A percentile compares a stretch with the other conserved stretches of the same genome.
Evolutionary conservation across 1,140 invertebrate genomes (phyloP).

Genomic region (Lerema accius): DNA sequence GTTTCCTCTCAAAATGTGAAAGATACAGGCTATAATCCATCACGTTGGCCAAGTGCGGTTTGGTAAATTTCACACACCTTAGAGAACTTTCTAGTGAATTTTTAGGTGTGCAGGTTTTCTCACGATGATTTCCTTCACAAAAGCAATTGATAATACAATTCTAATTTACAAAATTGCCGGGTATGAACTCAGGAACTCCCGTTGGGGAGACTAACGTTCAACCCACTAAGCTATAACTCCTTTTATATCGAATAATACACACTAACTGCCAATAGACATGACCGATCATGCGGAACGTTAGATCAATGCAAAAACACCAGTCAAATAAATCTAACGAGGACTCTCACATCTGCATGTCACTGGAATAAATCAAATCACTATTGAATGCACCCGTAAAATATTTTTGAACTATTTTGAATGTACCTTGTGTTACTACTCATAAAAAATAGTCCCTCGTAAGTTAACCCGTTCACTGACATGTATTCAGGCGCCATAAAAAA

Average conservation of each 20-base stretch:
- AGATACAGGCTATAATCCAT: too few relatives aligned
- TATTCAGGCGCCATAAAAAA: constrained; percentile 69
- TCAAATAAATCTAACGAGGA: constrained; percentile 80
- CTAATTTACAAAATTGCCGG: too few relatives aligned
- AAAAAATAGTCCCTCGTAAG: constrained; percentile 67
- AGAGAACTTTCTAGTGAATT: too few relatives aligned
- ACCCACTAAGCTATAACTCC: too few relatives aligned
- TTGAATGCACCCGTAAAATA: constrained; percentile 81
- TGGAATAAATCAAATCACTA: constrained; percentile 81
- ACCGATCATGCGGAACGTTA: constrained; percentile 75
- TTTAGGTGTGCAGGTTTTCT: too few relatives aligned
- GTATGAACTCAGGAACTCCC: too few relatives aligned
- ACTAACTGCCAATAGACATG: constrained; percentile 78
- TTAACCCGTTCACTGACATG: constrained; percentile 78
- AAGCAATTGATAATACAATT: too few relatives aligned
- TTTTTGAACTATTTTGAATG: constrained; percentile 81
- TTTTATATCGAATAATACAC: constrained; percentile 62
- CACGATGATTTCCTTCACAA: too few relatives aligned
- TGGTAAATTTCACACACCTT: too few relatives aligned
- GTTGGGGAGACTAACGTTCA: too few relatives aligned
- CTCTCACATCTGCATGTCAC: constrained; percentile 80
- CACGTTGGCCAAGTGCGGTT: too few relatives aligned
- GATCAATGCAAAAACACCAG: constrained; percentile 77
- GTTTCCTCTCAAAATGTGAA: too few relatives aligned
- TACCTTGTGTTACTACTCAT: constrained; percentile 46